phyloP scores from a whole-genome alignment of 2,797 vertebrate species.

The Malacoraja senta region DNA sequence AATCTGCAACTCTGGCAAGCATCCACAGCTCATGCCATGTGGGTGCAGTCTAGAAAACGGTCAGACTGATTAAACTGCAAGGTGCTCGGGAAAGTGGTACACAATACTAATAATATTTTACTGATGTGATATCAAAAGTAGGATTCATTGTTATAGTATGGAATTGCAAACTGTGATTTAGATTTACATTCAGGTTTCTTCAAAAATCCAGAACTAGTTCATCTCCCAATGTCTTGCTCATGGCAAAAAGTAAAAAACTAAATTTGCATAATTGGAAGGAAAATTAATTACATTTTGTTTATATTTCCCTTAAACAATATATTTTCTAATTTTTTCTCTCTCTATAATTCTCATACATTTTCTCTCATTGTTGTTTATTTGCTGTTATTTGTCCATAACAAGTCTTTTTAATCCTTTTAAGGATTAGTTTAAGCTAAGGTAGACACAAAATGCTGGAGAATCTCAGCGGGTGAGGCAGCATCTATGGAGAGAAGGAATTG shows the following conservation, averaged over 20 bases:
- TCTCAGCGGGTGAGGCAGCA: no score
- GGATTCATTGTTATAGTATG: neutral
- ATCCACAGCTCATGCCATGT: neutral
- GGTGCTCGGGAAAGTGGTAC: neutral
- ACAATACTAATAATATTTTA: no score
- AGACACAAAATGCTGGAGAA: no score
- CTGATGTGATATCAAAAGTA: neutral
- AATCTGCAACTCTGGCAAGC: neutral
- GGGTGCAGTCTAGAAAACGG: neutral
- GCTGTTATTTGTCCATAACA: neutral
- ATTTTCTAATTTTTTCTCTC: neutral
- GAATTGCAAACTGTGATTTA: neutral
- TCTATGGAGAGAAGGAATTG: no score
- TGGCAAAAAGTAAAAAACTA: neutral
- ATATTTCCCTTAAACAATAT: neutral
- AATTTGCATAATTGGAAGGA: neutral
- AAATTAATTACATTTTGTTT: no score
- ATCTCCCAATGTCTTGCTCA: slow-evolving; percentile 3
- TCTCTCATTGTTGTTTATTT: neutral
- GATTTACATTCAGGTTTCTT: neutral
- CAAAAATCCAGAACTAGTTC: neutral
- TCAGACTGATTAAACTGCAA: neutral
- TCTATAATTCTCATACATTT: no score
- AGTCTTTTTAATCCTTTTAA: neutral
- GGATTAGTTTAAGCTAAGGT: no score